Evolutionary conservation across 2,888 invertebrate species (phyloP).

Genomic region (Suillia variegata): DNA sequence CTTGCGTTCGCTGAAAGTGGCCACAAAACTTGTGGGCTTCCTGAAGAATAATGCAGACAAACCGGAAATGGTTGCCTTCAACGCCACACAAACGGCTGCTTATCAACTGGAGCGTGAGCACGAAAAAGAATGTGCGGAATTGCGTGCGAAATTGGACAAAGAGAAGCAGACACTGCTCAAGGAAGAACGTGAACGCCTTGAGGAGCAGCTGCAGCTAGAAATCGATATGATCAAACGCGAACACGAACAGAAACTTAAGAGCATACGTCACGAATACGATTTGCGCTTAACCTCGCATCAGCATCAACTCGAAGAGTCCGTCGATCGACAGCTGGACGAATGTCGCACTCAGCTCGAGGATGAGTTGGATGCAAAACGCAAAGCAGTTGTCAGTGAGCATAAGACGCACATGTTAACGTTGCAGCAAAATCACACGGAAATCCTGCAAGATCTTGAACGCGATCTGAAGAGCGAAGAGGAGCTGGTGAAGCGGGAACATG

Average conservation of each 20-base stretch:
- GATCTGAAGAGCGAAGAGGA: constrained; percentile 67
- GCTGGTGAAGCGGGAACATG: constrained; percentile 71
- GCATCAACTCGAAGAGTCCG: constrained; percentile 62
- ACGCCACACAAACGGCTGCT: neutral
- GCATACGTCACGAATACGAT: constrained; percentile 57
- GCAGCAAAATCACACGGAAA: constrained; percentile 57
- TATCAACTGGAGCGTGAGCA: constrained; percentile 44
- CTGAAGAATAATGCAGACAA: constrained; percentile 38
- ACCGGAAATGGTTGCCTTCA: neutral
- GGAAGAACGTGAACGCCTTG: constrained; percentile 60
- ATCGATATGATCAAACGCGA: constrained; percentile 47
- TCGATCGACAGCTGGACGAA: constrained; percentile 60
- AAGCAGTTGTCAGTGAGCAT: constrained; percentile 64
- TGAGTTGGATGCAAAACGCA: constrained; percentile 63
- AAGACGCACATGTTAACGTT: constrained; percentile 58
- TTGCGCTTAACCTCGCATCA: constrained; percentile 60
- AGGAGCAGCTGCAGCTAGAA: constrained; percentile 51
- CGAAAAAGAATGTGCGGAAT: constrained; percentile 37
- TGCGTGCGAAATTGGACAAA: constrained; percentile 54
- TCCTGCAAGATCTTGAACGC: constrained; percentile 57
- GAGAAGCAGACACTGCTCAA: constrained; percentile 61
- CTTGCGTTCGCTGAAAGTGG: constrained; percentile 44
- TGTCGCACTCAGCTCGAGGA: constrained; percentile 53
- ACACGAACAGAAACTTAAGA: constrained; percentile 59
- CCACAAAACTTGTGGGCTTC: constrained; percentile 47